Evolutionary conservation across 2,888 invertebrate species (phyloP), one percentile per base, ranked within the genome.

Genomic region (Tachystola acroxantha): DNA sequence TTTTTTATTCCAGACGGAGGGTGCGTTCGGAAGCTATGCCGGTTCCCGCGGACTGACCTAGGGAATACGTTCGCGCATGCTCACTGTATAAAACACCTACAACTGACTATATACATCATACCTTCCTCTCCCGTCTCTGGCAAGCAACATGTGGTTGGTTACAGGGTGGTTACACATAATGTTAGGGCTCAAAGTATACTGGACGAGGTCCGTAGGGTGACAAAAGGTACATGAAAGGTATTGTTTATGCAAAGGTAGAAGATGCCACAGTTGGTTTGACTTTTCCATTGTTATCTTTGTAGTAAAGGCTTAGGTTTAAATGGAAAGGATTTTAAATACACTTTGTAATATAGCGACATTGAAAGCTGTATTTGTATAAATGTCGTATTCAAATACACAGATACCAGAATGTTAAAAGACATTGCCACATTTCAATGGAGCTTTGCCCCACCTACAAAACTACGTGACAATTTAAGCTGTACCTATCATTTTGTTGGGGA

Each of bases 261-360:
- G 74, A 75, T 71, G 65, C 84, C 71, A 82, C 81, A 82, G 81
- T 78, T 81, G 82, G 81, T 81, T 75, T 55, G 50, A 52, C 50
- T 58, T 24, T 57, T 57, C 47, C 43, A 45, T 26, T 36, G 36
- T 39, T 38, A 36, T 37, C n/a, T 14, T 13, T n/a, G n/a, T n/a
- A n/a, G n/a, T n/a, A n/a, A n/a, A n/a, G n/a, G n/a, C n/a, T n/a
- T n/a, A n/a, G n/a, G n/a, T n/a, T n/a, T n/a, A n/a, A n/a, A n/a
- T n/a, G n/a, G n/a, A n/a, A n/a, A n/a, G n/a, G n/a, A n/a, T n/a
- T n/a, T n/a, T n/a, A n/a, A n/a, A n/a, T n/a, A n/a, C n/a, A n/a
- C n/a, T n/a, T n/a, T n/a, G n/a, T n/a, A n/a, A n/a, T n/a, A n/a
- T n/a, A n/a, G n/a, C n/a, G n/a, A n/a, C n/a, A n/a, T n/a, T n/a